Base-by-base conservation (phyloP, 2,797 vertebrate species). In the Scomberomorus guttatus region DNA sequence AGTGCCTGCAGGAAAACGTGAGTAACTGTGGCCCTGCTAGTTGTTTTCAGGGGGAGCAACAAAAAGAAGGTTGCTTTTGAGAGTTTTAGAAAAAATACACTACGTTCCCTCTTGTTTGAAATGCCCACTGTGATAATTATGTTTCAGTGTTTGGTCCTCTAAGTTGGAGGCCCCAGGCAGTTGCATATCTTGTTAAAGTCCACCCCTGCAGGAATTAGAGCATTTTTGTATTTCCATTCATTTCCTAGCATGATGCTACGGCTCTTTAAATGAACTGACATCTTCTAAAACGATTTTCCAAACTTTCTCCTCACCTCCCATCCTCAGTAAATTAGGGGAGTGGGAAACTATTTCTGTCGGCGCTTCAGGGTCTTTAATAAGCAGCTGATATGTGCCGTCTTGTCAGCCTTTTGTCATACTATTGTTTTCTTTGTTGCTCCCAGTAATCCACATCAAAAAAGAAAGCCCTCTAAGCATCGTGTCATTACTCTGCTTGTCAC, bases 401-500 rank as follows among this genome's bases (percentile, higher is more conserved):
- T 84, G 77, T 92, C 87, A 88, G 86, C 73, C 81, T 87, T 89
- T 90, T 90, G 88, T 90, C 84, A 82, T 42, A 52, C 48, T 18
- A 74, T 89, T 88, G 85, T 90, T 88, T 81, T 83, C 76, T 80
- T 91, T 89, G 83, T 85, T 29, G 80, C 85, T 90, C 59, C 52
- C 57, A 85, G 81, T 92, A 86, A 90, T 90, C 85, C 81, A 79
- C 88, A 87, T 90, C 76, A 86, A 87, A 85, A 78, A 82, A 78
- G 56, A 73, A 87, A 86, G 87, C 82, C 86, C 86, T 80, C 68
- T 66, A 24, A 86, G 82, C 84, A 34, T 75, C 9, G 56, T 89
- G 87, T 89, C 86, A 89, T 92, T 82, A 82, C 82, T 82, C 74
- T 67, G 84, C 89, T 87, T 84, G 92, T 90, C 89, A 87, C 65